Evolutionary conservation across 2,113 vertebrate species (phyloP).

Genomic region (Rhabdomys dilectus): DNA sequence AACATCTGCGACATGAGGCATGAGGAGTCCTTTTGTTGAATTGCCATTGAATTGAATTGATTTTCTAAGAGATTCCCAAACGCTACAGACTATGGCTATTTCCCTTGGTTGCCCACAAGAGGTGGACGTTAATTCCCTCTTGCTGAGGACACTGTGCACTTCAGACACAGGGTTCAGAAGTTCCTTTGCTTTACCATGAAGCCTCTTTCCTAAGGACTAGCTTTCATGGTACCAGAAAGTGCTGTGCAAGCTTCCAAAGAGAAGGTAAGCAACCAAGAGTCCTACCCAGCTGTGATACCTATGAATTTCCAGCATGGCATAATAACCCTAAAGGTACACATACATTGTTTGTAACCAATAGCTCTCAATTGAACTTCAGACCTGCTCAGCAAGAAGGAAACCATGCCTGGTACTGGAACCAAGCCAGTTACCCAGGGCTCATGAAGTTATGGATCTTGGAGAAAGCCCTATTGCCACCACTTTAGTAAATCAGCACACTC

Average conservation of each 20-base stretch:
- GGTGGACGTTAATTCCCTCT: neutral
- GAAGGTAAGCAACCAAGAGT: neutral
- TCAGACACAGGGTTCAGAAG: neutral
- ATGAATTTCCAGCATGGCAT: neutral
- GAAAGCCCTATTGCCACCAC: neutral
- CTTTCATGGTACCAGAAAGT: neutral
- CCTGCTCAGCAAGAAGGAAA: neutral
- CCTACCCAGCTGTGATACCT: neutral
- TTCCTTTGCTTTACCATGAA: neutral
- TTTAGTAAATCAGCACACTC: neutral
- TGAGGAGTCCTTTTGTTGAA: neutral
- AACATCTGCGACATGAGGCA: neutral
- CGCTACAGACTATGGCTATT: neutral
- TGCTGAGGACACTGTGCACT: neutral
- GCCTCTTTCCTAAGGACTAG: neutral
- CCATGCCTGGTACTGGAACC: neutral
- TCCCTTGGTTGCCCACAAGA: neutral
- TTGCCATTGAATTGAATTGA: neutral
- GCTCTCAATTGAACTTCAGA: neutral
- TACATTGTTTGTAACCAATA: neutral
- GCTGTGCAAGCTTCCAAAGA: neutral
- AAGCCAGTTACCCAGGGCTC: neutral
- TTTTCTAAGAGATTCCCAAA: neutral
- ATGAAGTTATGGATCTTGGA: neutral
- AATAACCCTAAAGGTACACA: neutral